phyloP scores from a whole-genome alignment of 2,888 invertebrate genomes.

The Plebejus argus region DNA sequence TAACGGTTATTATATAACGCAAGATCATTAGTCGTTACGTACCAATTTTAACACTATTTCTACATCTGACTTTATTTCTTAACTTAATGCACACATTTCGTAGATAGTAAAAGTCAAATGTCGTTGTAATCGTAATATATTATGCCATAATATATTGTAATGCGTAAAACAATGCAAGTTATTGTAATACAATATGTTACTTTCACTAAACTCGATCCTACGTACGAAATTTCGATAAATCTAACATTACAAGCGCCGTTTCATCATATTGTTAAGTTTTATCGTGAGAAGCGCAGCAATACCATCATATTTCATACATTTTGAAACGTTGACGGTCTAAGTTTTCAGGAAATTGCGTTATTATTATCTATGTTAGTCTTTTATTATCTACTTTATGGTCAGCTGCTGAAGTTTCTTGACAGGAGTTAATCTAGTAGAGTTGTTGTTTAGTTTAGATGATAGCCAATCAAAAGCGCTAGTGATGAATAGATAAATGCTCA shows the following conservation, averaged over 20 bases:
- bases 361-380: background rate
- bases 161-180: constrained; percentile 10
- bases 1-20: too few relatives aligned
- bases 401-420: too few relatives aligned
- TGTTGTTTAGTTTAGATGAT: too few relatives aligned
- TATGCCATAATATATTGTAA: constrained; percentile 11
- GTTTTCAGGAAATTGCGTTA: background rate
- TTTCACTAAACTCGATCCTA: constrained; percentile 7
- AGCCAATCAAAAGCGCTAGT: too few relatives aligned
- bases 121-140: constrained; percentile 12
- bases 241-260: constrained; percentile 10
- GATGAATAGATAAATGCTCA: too few relatives aligned
- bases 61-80: background rate
- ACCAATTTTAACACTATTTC: background rate
- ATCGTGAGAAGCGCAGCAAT: constrained; percentile 25
- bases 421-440: too few relatives aligned
- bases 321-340: background rate
- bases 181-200: constrained; percentile 6
- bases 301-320: constrained; percentile 15
- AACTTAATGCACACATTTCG: background rate
- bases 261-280: constrained; percentile 15
- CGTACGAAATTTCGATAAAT: constrained; percentile 19
- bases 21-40: too few relatives aligned
- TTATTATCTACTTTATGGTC: background rate
- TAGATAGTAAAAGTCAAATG: constrained; percentile 13